Conservation (phyloP, 2,888 invertebrate species). For the Rhagophthalmus giganteus region DNA sequence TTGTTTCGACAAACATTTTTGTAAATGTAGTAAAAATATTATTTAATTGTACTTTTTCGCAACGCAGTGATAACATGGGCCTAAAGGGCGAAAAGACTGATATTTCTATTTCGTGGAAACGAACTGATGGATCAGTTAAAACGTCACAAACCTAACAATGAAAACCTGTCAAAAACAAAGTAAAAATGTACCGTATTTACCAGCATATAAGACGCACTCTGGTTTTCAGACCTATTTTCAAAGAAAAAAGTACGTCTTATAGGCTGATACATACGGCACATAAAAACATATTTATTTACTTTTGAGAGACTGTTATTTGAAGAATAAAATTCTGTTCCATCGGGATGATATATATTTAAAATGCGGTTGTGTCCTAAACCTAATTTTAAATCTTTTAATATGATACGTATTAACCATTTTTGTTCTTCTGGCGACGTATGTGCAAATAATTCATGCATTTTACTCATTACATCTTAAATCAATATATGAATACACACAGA, state of each 20-base stretch:
- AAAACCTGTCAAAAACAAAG: slow-evolving; percentile 23
- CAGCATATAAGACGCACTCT: too few species aligned
- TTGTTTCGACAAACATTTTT: slow-evolving; percentile 74
- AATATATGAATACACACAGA: slow-evolving; percentile 14
- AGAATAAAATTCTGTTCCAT: slow-evolving; percentile 76
- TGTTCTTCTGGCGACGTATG: slow-evolving; percentile 74
- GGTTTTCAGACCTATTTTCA: too few species aligned
- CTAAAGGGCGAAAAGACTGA: slow-evolving; percentile 77
- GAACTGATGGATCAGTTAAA: slow-evolving; percentile 63
- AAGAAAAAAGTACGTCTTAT: too few species aligned
- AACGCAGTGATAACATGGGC: slow-evolving; percentile 86
- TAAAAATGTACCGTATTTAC: too few species aligned
- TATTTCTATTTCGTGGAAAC: slow-evolving; percentile 69
- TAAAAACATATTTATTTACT: too few species aligned
- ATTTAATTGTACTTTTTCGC: slow-evolving; percentile 63
- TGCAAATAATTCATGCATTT: slow-evolving; percentile 68
- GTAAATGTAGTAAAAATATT: slow-evolving; percentile 60
- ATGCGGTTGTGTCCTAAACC: slow-evolving; percentile 74
- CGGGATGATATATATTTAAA: slow-evolving; percentile 73
- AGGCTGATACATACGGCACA: too few species aligned
- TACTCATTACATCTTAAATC: slow-evolving; percentile 59
- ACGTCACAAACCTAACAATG: slow-evolving; percentile 67
- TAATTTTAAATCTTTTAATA: slow-evolving; percentile 82
- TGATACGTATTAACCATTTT: slow-evolving; percentile 88
- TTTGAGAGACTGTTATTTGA: slow-evolving; percentile 65